Conservation (phyloP, 2,888 invertebrate species). For the Cremastinae sp. region DNA sequence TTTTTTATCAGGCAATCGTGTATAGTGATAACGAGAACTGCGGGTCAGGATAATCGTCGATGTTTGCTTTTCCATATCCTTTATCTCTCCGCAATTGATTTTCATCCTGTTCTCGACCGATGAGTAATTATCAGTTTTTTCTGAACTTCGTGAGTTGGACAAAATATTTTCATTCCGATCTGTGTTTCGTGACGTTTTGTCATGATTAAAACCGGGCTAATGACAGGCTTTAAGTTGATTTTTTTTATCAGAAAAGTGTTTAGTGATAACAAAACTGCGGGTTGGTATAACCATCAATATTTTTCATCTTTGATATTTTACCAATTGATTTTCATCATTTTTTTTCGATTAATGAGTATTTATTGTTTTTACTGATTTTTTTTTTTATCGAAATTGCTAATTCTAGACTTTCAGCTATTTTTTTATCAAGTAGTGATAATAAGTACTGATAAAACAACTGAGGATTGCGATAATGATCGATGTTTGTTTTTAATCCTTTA, state of each 20-base stretch:
- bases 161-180: slow-evolving; percentile 56
- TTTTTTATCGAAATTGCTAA: slow-evolving; percentile 14
- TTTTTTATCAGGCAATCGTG: too few species aligned
- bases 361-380: neutral
- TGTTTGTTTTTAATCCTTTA: too few species aligned
- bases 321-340: neutral
- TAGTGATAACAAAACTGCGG: neutral
- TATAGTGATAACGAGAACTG: neutral
- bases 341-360: neutral
- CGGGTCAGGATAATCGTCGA: neutral
- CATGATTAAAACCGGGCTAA: too few species aligned
- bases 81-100: too few species aligned
- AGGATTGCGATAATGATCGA: too few species aligned
- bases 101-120: too few species aligned
- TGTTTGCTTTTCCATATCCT: too few species aligned
- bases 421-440: too few species aligned
- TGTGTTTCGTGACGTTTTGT: slow-evolving; percentile 56
- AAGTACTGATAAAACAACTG: too few species aligned
- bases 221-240: too few species aligned
- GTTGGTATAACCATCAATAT: neutral
- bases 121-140: neutral
- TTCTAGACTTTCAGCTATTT: too few species aligned
- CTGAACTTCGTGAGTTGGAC: slow-evolving; percentile 2
- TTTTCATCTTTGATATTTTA: neutral
- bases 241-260: too few species aligned